These are phyloP conservation scores for Pseudomyrmex cubaensis DNA, from an alignment of 1,140 invertebrate species.

Conservation along the genomic window DNA sequence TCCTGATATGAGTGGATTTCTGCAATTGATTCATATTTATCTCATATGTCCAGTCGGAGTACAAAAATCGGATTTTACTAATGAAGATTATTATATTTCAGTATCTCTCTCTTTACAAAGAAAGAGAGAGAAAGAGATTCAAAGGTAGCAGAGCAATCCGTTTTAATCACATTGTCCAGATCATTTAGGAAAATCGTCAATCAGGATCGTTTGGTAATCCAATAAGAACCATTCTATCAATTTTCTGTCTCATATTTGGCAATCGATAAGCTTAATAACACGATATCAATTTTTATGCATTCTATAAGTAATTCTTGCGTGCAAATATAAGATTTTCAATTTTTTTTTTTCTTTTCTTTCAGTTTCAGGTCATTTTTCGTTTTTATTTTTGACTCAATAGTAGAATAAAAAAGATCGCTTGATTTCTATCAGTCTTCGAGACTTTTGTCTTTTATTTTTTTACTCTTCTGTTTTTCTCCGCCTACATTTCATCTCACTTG, in stretches of 20 bases:
- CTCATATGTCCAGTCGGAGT: background rate
- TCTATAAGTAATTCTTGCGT: no score
- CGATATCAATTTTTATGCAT: no score
- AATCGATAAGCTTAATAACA: no score
- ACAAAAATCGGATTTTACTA: slow-evolving; percentile 40
- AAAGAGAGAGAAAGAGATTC: background rate
- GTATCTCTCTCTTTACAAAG: background rate
- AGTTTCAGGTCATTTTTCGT: no score
- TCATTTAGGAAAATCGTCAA: background rate
- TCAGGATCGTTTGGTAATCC: background rate
- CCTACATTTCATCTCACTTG: slow-evolving; percentile 85
- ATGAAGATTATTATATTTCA: slow-evolving; percentile 20
- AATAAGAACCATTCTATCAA: slow-evolving; percentile 42
- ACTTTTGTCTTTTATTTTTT: background rate
- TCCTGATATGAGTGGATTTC: slow-evolving; percentile 15
- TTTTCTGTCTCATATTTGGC: background rate
- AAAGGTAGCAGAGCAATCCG: background rate
- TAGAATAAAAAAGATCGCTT: background rate
- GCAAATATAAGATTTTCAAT: background rate
- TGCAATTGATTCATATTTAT: slow-evolving; percentile 23
- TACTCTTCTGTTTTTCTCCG: background rate
- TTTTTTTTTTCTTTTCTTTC: background rate
- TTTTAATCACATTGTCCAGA: background rate
- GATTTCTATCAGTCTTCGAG: slow-evolving; percentile 36
- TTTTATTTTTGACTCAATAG: background rate